Percentiles rank a stretch among this genome's conserved stretches.
These are phyloP conservation scores for Meloe dianella DNA, from an alignment of 2,888 invertebrate species.

Conservation along the genomic window DNA sequence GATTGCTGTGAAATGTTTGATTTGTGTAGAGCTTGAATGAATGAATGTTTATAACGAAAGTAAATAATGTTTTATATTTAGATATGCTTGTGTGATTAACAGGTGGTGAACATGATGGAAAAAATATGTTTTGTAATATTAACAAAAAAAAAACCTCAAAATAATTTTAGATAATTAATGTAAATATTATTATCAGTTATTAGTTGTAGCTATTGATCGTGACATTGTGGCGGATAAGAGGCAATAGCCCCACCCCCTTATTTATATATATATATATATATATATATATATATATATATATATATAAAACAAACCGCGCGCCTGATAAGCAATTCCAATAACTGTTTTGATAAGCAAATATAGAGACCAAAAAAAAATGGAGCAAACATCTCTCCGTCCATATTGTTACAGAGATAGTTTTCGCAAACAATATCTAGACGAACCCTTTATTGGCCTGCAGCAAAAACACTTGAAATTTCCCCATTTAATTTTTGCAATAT, in stretches of 20 bases:
- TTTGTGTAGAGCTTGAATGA: too few species aligned
- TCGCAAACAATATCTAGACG: too few species aligned
- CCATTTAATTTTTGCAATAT: too few species aligned
- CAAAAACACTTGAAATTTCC: too few species aligned
- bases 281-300: too few species aligned
- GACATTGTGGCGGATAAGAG: not conserved
- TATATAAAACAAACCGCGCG: not conserved
- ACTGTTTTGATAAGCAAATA: not conserved
- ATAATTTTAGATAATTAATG: not conserved
- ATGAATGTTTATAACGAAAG: not conserved
- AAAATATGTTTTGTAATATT: not conserved
- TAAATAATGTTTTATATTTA: conserved; percentile 6
- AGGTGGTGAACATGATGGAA: not conserved
- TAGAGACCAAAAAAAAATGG: not conserved
- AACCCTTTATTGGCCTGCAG: too few species aligned
- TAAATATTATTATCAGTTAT: conserved; percentile 8
- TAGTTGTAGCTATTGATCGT: not conserved
- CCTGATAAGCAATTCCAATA: not conserved
- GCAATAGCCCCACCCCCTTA: not conserved
- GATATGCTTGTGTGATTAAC: conserved; percentile 5
- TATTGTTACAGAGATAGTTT: too few species aligned
- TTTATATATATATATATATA: too few species aligned
- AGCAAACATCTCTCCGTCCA: not conserved
- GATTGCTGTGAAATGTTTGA: too few species aligned
- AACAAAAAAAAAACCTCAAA: not conserved